These are phyloP conservation scores for Metacarcinus magister DNA, from an alignment of 2,888 invertebrate genomes.

Conservation along the genomic window DNA sequence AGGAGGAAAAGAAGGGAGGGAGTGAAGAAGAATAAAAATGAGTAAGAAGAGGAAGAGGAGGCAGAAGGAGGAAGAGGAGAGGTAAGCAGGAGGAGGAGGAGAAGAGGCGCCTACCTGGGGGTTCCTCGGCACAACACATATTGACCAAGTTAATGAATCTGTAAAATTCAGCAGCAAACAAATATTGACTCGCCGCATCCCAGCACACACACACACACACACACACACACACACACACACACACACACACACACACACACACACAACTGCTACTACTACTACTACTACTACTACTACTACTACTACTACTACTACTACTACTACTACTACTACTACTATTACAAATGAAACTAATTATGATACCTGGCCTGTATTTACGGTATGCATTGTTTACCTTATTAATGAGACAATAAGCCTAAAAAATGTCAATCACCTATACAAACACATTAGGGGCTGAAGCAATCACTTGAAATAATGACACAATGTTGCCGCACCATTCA, in stretches of 20 bases:
- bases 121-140: not conserved
- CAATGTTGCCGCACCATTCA: not conserved
- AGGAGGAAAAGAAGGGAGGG: not conserved
- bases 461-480: not conserved
- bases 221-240: conserved; percentile 26
- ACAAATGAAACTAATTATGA: no score
- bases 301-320: no score
- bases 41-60: no score
- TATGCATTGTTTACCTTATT: not conserved
- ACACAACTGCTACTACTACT: not conserved
- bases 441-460: not conserved
- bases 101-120: not conserved
- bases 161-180: conserved; percentile 13
- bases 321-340: no score
- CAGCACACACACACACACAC: conserved; percentile 13
- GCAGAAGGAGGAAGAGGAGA: no score
- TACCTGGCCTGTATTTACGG: no score
- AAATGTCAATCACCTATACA: not conserved
- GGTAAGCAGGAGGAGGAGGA: no score
- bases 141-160: conserved; percentile 11
- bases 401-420: not conserved
- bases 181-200: conserved; percentile 13
- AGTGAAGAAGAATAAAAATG: no score
- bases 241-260: conserved; percentile 15
- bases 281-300: not conserved